Evolutionary conservation across 2,797 vertebrate species (phyloP), one percentile per base, ranked within the genome.

Genomic region (Enteromius mattozi): DNA sequence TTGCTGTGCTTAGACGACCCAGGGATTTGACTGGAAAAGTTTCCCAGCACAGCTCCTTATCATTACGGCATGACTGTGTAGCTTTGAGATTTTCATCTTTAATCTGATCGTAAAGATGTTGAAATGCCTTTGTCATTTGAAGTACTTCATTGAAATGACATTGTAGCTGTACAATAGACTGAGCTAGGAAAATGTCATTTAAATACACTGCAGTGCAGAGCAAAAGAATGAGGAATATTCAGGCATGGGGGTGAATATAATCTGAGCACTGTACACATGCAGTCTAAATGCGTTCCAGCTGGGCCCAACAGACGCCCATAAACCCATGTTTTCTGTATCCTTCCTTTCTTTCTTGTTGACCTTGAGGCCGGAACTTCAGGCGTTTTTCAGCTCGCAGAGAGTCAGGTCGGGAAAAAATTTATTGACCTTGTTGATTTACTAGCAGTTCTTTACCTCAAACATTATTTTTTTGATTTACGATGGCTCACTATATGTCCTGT

Each of bases 241-340:
- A 69, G 30, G 13, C 21, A 30, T 72, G 16, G n/a, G 30, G 30
- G 40, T 30, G 24, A 54, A 76, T 47, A 61, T 56, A 37, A 45
- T 63, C 24, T 40, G 10, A 47, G 40, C 17, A 1, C 56, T 63
- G 9, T 51, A 69, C 74, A 80, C 59, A 40, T 47, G 45, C 33
- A 68, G 33, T 54, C 37, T 51, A 40, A 56, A 35, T 77, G 74
- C 27, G 65, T 83, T 83, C 61, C 74, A 83, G 74, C 82, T 77
- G 82, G 35, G 66, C 47, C 24, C 19, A 78, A 59, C 81, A 75
- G 61, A 80, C 59, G 51, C 27, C 68, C 33, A 65, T 70, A 56
- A 86, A 76, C 78, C 40, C 59, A 69, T 84, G 72, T 56, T 84
- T 78, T 77, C 81, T 42, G 61, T 51, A 68, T 76, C 30, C 21